Evolutionary conservation across 2,113 vertebrate species (phyloP), one percentile per base, ranked within the genome.

Genomic region (Apistogramma diplotaenia): DNA sequence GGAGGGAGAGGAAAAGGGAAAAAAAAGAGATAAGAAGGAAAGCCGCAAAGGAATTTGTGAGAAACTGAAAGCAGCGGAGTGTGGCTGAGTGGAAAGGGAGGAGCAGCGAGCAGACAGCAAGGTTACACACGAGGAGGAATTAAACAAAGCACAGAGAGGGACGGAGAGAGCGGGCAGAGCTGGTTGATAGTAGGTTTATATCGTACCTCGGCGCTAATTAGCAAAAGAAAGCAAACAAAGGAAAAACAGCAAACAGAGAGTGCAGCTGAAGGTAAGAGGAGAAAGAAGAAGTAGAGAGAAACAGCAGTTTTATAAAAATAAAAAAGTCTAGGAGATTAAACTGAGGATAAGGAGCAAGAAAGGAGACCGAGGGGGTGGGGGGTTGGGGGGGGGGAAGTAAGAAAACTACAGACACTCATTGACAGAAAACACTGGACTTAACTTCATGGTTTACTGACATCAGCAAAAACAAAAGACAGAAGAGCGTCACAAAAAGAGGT

Each of bases 11-110:
- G 21, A 37, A 46, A 35, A 46, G 43, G 5, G 29, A 33, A 70
- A 62, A 80, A 89, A 83, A 40, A 60, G 10, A 83, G 90, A 88
- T 88, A 89, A 91, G 84, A 71, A 88, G 84, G 75, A 51, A 88
- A 59, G 80, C 49, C 58, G 71, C 78, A 31, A 81, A 91, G 91
- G 94, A 94, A 94, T 93, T 87, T 80, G 27, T 82, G 85, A 86
- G 84, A 75, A 93, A 90, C 83, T 79, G 89, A 89, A 88, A 92
- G 76, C 65, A 84, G 76, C 10, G 8, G 81, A 87, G 79, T 62
- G 72, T 19, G 37, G 84, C 61, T 85, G 74, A 86, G 82, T 79
- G 76, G 60, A 84, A 85, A 87, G 93, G 94, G 94, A 93, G 92
- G 93, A 89, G 93, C 90, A 18, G 27, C 0, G 5, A 60, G 79